These are phyloP conservation scores for Cephalopholis sonnerati DNA, from an alignment of 2,113 vertebrate species.

Conservation along the genomic window DNA sequence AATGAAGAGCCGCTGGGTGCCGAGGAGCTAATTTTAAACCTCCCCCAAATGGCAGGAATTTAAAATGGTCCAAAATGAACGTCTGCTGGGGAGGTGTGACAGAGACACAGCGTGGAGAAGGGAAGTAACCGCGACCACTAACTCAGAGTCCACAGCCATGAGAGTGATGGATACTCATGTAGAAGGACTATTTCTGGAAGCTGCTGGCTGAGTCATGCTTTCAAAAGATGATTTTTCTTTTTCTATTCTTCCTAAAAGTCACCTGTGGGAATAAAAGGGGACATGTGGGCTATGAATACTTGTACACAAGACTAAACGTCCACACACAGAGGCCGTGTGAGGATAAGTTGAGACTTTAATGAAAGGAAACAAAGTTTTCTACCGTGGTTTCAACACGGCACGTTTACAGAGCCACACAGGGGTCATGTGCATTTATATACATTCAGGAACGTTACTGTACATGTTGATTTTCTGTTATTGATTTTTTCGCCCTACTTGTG, in stretches of 20 bases:
- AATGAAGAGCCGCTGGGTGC: constrained; percentile 27
- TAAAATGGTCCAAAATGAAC: constrained; percentile 37
- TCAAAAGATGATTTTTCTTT: constrained; percentile 3
- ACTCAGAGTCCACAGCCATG: background rate
- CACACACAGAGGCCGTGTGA: too few relatives aligned
- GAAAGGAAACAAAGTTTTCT: too few relatives aligned
- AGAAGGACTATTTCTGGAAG: constrained; percentile 54
- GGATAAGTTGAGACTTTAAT: too few relatives aligned
- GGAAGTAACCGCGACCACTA: constrained; percentile 16
- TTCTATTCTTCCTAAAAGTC: background rate
- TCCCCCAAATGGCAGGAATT: constrained; percentile 28
- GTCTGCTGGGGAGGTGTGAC: constrained; percentile 28
- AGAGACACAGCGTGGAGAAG: constrained; percentile 25
- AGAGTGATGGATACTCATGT: constrained; percentile 28
- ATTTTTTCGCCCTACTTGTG: too few relatives aligned
- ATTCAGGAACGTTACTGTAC: too few relatives aligned
- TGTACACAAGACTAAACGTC: too few relatives aligned
- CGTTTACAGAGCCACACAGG: too few relatives aligned
- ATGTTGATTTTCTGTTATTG: too few relatives aligned
- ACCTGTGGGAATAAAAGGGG: background rate
- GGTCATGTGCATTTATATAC: too few relatives aligned
- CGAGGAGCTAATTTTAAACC: constrained; percentile 47
- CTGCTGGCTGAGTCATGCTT: background rate
- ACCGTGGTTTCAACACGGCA: too few relatives aligned
- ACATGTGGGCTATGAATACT: background rate